Conservation (phyloP, 1,140 invertebrate genomes). For the Drosophila littoralis region DNA sequence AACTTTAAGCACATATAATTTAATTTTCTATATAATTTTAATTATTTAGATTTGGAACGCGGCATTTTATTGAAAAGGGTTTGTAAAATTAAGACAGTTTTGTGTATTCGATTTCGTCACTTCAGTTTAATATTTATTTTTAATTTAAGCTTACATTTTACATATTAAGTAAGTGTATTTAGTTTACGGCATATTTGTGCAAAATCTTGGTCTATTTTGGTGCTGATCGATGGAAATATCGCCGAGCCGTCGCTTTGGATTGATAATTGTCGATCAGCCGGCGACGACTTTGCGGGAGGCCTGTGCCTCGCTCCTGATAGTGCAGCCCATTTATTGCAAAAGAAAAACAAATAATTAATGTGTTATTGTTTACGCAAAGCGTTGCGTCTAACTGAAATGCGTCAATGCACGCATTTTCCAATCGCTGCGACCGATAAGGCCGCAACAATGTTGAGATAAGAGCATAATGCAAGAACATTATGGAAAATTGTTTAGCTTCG, state of each 20-base stretch:
- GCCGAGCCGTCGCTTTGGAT: conserved; percentile 7
- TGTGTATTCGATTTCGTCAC: no score
- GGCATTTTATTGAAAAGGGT: no score
- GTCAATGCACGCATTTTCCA: conserved; percentile 77
- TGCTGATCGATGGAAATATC: conserved; percentile 39
- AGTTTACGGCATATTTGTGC: background rate
- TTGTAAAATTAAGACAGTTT: no score
- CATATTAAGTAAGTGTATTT: background rate
- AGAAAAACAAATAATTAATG: conserved; percentile 65
- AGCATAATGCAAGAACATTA: conserved; percentile 1
- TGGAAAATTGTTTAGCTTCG: background rate
- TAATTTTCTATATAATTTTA: no score
- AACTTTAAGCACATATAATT: no score
- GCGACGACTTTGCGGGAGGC: conserved; percentile 58
- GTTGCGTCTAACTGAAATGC: conserved; percentile 61
- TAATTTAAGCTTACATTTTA: background rate
- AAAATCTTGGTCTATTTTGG: conserved; percentile 29
- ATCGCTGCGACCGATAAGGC: conserved; percentile 14
- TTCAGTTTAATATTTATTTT: background rate
- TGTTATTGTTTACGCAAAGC: conserved; percentile 74
- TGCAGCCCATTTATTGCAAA: conserved; percentile 59
- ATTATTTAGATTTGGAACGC: no score
- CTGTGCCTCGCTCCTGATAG: conserved; percentile 42
- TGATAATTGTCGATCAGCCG: conserved; percentile 47
- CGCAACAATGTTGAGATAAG: conserved; percentile 40